Base-by-base conservation (phyloP, 1,140 invertebrate species). In the Drosophila setifemur region DNA sequence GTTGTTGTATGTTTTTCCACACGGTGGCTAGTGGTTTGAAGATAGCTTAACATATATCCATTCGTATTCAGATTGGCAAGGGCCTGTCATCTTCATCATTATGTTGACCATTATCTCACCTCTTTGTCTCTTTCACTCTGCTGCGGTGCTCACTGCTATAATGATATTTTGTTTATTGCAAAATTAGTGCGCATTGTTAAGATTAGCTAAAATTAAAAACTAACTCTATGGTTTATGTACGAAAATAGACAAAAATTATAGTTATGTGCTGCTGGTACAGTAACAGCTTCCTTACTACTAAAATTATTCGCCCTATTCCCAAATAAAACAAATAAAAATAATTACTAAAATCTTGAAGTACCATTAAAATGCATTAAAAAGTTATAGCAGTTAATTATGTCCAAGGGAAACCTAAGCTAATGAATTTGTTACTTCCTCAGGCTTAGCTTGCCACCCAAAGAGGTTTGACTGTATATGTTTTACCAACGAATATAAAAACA, bases 161-260 rank as follows among this genome's bases (percentile, higher is more conserved):
- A 61, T 52, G 54, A 74, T 54, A 45, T 60, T 66, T 57, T 68
- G 37, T 74, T 75, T 63, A 68, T 75, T 60, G 61, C 82, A 39
- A 73, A 86, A 85, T 85, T 85, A 85, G 55, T 72, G 58, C 19
- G 42, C 55, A 75, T 83, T 83, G 79, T 83, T 45, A 7, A 12
- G 31, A 23, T 49, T 58, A 31, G 48, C 28, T 50, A 26, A 37
- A 68, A 72, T 58, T 40, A 18, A 40, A 63, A 11, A 29, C 43
- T 14, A 42, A 2, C 19, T 14, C 28, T 16, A n/a, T 12, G 48
- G 7, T 21, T 28, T 53, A 50, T 53, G 39, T 44, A 19, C 9
- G 3, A 43, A 44, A 39, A 49, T 1, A 14, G 25, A 11, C 6
- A 26, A 39, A 37, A 4, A 37, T n/a, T n/a, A 40, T 14, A 7